Evolutionary conservation across 2,113 vertebrate genomes (phyloP).

Genomic region (Bothrops jararaca): DNA sequence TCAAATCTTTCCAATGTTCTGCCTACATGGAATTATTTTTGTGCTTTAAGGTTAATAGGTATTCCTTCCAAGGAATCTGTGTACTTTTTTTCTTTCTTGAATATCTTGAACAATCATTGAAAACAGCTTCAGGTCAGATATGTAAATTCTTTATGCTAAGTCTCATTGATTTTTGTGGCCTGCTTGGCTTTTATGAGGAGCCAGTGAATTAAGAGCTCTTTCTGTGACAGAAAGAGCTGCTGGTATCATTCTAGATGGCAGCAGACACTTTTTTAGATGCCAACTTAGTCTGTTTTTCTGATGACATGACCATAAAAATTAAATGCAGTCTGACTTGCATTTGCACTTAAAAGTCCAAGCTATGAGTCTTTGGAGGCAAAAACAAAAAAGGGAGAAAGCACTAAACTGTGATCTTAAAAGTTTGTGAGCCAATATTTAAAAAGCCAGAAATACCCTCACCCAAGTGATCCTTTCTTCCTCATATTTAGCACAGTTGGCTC

Average conservation of each 20-base stretch:
- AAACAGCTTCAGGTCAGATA: conserved; percentile 10
- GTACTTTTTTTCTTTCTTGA: neutral
- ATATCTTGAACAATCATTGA: conserved; percentile 4
- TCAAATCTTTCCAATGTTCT: neutral
- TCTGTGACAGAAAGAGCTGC: conserved; percentile 11
- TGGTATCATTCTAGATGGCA: conserved; percentile 26
- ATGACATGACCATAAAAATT: conserved; percentile 32
- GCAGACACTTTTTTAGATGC: conserved; percentile 1
- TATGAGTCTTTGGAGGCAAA: conserved; percentile 16
- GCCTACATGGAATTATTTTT: neutral
- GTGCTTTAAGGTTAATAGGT: neutral
- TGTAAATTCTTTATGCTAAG: neutral
- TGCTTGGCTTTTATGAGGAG: conserved; percentile 23
- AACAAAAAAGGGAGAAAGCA: conserved; percentile 26
- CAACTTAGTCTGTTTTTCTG: conserved; percentile 35
- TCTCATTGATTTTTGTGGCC: conserved; percentile 7
- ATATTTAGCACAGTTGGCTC: conserved; percentile 20
- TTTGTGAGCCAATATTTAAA: conserved; percentile 27
- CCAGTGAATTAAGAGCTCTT: conserved; percentile 38
- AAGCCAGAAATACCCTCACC: conserved; percentile 8
- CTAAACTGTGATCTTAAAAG: conserved; percentile 39
- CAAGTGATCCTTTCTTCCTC: neutral
- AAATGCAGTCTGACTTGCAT: conserved; percentile 16
- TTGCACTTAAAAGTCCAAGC: conserved; percentile 24
- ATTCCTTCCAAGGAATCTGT: neutral